Percentiles rank a stretch among this genome's conserved stretches.
Conservation (phyloP, 2,113 vertebrate genomes). For the Arenaria interpres region DNA sequence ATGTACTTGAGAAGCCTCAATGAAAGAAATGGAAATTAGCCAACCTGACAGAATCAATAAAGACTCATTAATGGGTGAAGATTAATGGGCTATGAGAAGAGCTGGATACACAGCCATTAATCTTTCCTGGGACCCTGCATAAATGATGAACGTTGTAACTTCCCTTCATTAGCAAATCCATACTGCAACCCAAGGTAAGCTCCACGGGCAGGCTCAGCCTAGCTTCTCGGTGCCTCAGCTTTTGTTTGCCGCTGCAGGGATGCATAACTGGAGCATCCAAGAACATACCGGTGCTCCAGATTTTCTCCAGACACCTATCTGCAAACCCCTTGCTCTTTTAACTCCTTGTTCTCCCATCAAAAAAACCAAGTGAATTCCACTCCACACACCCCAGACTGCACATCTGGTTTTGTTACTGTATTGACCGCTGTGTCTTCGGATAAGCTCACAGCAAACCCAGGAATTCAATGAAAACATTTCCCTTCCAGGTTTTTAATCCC, state of each 20-base stretch:
- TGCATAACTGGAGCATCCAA: not conserved
- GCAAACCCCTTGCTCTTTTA: not conserved
- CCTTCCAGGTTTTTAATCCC: not conserved
- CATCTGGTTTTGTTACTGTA: not conserved
- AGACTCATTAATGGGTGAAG: not conserved
- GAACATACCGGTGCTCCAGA: not conserved
- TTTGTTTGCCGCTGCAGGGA: not conserved
- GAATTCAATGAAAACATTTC: not conserved
- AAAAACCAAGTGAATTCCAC: not conserved
- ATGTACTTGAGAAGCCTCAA: not conserved
- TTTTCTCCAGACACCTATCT: not conserved
- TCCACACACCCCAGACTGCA: not conserved
- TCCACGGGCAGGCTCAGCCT: not conserved
- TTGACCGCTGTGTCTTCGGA: fast-evolving
- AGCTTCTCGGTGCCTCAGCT: not conserved
- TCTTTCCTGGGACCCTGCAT: not conserved
- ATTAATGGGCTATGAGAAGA: not conserved
- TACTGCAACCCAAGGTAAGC: not conserved
- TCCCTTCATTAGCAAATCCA: not conserved
- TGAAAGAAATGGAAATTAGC: not conserved
- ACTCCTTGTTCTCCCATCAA: not conserved
- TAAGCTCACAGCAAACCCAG: not conserved
- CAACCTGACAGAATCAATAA: not conserved
- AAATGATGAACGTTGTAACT: not conserved
- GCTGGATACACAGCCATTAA: not conserved